Percentiles rank a stretch among this genome's conserved stretches.
Evolutionary conservation across 2,888 invertebrate genomes (phyloP).

Genomic region (Athrips mouffetella): DNA sequence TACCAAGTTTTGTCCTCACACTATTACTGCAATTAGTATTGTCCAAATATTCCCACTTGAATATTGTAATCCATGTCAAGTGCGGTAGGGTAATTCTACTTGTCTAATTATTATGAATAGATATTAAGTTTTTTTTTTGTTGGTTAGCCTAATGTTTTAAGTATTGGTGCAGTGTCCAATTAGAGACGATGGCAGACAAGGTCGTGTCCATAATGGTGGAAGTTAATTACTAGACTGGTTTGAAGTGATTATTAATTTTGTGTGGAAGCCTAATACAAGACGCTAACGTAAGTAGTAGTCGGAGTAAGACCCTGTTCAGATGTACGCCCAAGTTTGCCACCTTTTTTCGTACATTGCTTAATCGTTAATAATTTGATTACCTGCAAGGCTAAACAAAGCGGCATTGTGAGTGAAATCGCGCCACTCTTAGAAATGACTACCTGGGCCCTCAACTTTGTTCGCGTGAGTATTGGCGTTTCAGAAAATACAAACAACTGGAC

Average conservation of each 20-base stretch:
- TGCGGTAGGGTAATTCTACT: constrained; percentile 52
- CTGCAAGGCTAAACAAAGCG: too few relatives aligned
- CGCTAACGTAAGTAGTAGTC: too few relatives aligned
- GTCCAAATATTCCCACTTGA: constrained; percentile 57
- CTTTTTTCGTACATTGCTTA: too few relatives aligned
- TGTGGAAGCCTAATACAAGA: constrained; percentile 25
- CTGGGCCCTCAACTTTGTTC: too few relatives aligned
- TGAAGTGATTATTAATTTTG: constrained; percentile 40
- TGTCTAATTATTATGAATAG: constrained; percentile 49
- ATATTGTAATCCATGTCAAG: constrained; percentile 59
- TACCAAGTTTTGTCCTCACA: constrained; percentile 28
- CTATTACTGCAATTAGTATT: constrained; percentile 38
- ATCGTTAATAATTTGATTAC: too few relatives aligned
- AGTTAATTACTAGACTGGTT: constrained; percentile 46
- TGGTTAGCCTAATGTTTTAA: constrained; percentile 23
- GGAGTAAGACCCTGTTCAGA: too few relatives aligned
- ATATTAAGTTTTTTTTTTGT: constrained; percentile 51
- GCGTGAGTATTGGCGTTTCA: too few relatives aligned
- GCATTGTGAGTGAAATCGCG: too few relatives aligned
- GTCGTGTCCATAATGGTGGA: constrained; percentile 45
- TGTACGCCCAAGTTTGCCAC: too few relatives aligned
- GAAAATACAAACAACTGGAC: too few relatives aligned
- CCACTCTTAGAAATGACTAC: too few relatives aligned
- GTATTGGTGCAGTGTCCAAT: constrained; percentile 49
- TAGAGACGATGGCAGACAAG: constrained; percentile 44